Evolutionary conservation across 2,113 vertebrate species (phyloP).

Genomic region (Dicrurus megarhynchus): DNA sequence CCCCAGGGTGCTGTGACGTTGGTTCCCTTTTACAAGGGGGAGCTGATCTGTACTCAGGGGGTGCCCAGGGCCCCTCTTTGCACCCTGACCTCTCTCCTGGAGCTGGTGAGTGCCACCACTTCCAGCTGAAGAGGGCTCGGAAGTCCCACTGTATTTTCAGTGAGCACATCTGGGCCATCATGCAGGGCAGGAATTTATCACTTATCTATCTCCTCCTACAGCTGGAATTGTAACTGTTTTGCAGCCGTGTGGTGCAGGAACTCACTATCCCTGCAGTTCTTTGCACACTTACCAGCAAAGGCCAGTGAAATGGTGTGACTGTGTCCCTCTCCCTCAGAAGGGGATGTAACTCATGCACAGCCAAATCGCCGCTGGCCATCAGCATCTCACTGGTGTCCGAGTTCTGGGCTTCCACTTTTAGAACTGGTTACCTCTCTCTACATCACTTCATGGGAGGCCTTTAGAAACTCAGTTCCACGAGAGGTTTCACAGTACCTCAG

Average conservation of each 20-base stretch:
- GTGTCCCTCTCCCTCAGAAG: neutral
- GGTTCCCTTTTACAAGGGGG: neutral
- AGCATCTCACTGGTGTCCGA: neutral
- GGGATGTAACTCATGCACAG: rapidly evolving
- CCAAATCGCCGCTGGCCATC: neutral
- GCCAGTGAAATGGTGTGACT: neutral
- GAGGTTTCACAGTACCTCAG: neutral
- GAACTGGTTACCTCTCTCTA: neutral
- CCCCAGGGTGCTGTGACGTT: rapidly evolving
- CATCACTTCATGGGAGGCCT: neutral
- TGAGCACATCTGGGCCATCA: neutral
- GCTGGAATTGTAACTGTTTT: neutral
- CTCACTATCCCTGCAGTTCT: neutral
- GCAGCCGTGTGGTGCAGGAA: neutral
- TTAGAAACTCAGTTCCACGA: neutral
- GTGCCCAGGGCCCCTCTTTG: neutral
- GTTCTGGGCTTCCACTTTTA: neutral
- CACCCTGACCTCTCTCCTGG: neutral
- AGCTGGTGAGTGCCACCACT: neutral
- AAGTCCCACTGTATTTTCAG: rapidly evolving
- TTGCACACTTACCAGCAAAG: neutral
- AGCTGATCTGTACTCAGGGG: neutral
- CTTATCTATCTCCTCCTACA: rapidly evolving
- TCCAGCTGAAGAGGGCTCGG: neutral
- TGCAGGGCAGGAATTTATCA: neutral